phyloP scores from a whole-genome alignment of 2,888 invertebrate species.

The Lasioglossum calceatum region DNA sequence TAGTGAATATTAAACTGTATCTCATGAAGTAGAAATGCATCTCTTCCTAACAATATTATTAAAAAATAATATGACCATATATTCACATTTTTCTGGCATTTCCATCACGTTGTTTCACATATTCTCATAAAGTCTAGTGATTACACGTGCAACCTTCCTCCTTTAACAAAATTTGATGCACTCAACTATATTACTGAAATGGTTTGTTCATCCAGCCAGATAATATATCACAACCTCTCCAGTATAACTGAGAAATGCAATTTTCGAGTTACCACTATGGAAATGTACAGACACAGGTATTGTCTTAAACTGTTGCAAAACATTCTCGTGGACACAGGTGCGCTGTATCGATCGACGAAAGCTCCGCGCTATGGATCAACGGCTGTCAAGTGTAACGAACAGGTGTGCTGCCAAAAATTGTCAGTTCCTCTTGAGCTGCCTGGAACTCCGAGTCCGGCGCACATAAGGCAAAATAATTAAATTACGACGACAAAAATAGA shows the following conservation, averaged over 20 bases:
- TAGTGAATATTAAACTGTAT: neutral
- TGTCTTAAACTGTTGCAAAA: neutral
- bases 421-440: neutral
- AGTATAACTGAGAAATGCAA: neutral
- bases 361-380: neutral
- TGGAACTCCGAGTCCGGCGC: too few relatives aligned
- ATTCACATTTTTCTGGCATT: neutral
- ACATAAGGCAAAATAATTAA: too few relatives aligned
- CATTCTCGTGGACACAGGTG: neutral
- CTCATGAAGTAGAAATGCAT: neutral
- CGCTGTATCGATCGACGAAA: neutral
- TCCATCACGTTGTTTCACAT: neutral
- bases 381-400: neutral
- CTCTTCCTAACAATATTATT: neutral
- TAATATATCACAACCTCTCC: neutral
- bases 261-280: neutral
- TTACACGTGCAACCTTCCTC: neutral
- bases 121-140: neutral
- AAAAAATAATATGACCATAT: neutral
- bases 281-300: neutral
- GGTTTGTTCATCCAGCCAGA: neutral
- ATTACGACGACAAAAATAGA: too few relatives aligned
- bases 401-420: neutral
- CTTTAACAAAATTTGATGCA: neutral
- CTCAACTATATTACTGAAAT: neutral